Evolutionary conservation across 2,113 vertebrate species (phyloP).

Genomic region (Strigops habroptila): DNA sequence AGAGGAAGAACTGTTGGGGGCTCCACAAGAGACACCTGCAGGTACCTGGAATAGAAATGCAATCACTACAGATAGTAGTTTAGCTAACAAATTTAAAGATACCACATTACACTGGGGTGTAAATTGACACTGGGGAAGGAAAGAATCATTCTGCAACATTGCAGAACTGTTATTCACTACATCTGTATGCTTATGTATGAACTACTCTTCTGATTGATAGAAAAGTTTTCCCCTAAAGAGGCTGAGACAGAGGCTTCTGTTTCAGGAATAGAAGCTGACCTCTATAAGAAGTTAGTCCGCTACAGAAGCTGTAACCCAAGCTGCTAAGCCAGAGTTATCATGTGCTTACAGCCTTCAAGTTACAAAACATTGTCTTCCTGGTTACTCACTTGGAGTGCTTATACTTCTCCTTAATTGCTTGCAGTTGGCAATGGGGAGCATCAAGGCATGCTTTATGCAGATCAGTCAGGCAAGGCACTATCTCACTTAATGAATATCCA

Average conservation of each 20-base stretch:
- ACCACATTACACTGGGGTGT: background rate
- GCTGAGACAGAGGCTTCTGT: background rate
- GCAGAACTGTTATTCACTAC: background rate
- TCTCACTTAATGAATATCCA: slow-evolving; percentile 84
- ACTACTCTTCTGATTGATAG: background rate
- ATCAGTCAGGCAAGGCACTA: slow-evolving; percentile 82
- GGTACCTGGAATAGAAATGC: slow-evolving; percentile 69
- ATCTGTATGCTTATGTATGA: background rate
- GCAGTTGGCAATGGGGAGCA: slow-evolving; percentile 75
- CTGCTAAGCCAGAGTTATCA: background rate
- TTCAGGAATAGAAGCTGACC: background rate
- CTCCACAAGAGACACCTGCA: slow-evolving; percentile 77
- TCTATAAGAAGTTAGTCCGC: background rate
- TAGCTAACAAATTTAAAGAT: background rate
- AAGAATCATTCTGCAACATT: background rate
- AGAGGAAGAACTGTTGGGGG: slow-evolving; percentile 73
- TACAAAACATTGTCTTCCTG: background rate
- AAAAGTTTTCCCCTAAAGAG: background rate
- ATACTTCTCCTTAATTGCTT: slow-evolving; percentile 87
- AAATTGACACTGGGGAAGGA: background rate
- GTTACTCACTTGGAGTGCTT: slow-evolving; percentile 82
- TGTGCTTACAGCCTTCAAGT: background rate
- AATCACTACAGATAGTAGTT: background rate
- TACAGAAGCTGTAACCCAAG: background rate
- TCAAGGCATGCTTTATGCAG: slow-evolving; percentile 81